Evolutionary conservation across 37 sponge, comb jelly and placozoan species (phyloP).

Genomic region (Aphrocallistes beatrix): DNA sequence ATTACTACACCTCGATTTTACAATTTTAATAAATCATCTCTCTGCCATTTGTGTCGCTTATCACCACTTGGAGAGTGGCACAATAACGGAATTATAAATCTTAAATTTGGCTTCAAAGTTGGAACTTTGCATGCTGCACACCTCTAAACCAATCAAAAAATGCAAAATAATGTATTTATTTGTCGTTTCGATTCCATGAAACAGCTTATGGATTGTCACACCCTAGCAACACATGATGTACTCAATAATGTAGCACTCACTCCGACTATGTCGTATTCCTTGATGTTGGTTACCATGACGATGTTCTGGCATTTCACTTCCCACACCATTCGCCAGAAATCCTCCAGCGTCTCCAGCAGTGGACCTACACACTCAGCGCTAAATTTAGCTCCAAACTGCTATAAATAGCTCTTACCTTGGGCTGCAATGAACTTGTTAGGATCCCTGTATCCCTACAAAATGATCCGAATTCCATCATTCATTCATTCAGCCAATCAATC

Average conservation of each 20-base stretch:
- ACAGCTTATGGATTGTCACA: no score
- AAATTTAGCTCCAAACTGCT: neutral
- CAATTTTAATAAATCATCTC: no score
- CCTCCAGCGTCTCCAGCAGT: neutral
- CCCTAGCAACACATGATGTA: neutral
- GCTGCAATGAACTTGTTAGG: constrained; percentile 10
- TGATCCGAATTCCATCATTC: neutral
- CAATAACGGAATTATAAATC: no score
- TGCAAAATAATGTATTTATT: no score
- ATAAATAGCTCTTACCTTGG: neutral
- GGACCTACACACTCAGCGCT: neutral
- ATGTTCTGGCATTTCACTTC: neutral
- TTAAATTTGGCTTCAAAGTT: no score
- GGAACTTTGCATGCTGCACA: no score
- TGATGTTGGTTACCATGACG: neutral
- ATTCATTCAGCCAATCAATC: no score
- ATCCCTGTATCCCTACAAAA: neutral
- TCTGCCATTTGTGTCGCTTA: no score
- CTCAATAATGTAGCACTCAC: neutral
- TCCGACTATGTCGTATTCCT: neutral
- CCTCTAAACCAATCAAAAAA: no score
- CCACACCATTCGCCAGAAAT: constrained; percentile 11
- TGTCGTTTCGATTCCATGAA: no score
- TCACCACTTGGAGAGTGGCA: no score
- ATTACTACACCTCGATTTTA: no score